A percentile compares a stretch with the other conserved stretches of the same genome.
phyloP scores from a whole-genome alignment of 2,797 vertebrate species.

The Remorina albescens region DNA sequence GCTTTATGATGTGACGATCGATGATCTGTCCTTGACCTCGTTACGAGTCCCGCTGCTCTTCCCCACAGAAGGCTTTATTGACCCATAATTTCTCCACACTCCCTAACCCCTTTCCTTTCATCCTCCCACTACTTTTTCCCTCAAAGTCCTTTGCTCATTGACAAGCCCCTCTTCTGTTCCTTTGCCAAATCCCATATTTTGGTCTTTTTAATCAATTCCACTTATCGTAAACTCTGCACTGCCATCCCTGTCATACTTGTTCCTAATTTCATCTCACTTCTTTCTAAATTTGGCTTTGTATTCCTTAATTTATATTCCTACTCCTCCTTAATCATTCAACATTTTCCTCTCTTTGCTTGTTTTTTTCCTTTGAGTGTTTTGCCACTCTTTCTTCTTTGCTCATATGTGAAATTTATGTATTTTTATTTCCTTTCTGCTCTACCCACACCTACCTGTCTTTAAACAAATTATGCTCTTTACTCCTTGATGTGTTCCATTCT shows the following conservation, averaged over 20 bases:
- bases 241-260: constrained; percentile 10
- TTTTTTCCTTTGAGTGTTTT: constrained; percentile 21
- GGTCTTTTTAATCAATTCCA: constrained; percentile 42
- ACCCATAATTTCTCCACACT: constrained; percentile 77
- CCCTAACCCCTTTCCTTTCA: constrained; percentile 42
- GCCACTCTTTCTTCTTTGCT: constrained; percentile 6
- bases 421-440: constrained; percentile 24
- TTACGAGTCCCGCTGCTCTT: constrained; percentile 77
- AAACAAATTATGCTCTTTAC: constrained; percentile 10
- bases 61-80: constrained; percentile 80
- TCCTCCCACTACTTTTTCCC: constrained; percentile 30
- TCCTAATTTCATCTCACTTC: constrained; percentile 21
- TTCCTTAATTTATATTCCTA: neutral
- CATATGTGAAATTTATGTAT: constrained; percentile 16
- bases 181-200: constrained; percentile 51
- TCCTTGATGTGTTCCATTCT: constrained; percentile 51
- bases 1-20: constrained; percentile 79
- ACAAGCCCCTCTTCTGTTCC: constrained; percentile 43
- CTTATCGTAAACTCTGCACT: constrained; percentile 21
- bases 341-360: constrained; percentile 11
- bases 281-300: constrained; percentile 4
- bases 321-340: constrained; percentile 16
- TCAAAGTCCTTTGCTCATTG: constrained; percentile 43
- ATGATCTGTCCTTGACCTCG: constrained; percentile 84
- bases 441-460: constrained; percentile 16